Percentiles rank a stretch among this genome's conserved stretches.
Evolutionary conservation across 2,113 vertebrate species (phyloP).

Genomic region (Cinclus mexicanus): DNA sequence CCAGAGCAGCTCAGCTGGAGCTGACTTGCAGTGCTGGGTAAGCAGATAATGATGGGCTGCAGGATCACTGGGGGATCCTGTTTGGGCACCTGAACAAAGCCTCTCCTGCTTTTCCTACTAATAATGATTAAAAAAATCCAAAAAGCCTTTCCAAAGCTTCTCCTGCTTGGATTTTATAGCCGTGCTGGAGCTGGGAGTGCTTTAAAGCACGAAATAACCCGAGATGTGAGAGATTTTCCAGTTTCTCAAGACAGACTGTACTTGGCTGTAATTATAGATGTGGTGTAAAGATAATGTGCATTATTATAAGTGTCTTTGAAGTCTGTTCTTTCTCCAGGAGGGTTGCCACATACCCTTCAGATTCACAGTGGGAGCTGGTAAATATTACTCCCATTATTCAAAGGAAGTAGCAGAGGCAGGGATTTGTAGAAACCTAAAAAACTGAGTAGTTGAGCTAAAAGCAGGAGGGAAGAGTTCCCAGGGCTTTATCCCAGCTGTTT

Average conservation of each 20-base stretch:
- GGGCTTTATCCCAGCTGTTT: background rate
- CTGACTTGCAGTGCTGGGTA: background rate
- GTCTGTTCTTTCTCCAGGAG: background rate
- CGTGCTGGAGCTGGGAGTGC: background rate
- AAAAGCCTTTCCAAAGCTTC: background rate
- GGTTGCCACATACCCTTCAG: background rate
- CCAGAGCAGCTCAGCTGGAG: background rate
- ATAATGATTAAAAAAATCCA: background rate
- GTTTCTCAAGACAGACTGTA: background rate
- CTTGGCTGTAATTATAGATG: slow-evolving; percentile 39
- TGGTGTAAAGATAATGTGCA: background rate
- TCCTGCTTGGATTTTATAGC: background rate
- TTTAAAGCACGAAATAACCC: background rate
- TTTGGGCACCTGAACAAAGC: background rate
- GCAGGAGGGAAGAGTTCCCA: background rate
- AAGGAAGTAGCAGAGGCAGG: background rate
- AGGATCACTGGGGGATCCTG: background rate
- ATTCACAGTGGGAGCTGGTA: background rate
- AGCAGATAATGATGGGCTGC: background rate
- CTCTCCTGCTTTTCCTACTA: background rate
- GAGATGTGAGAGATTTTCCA: background rate
- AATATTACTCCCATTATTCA: background rate
- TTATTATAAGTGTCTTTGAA: slow-evolving; percentile 54
- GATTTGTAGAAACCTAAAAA: background rate
- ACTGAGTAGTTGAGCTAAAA: background rate